Conservation (phyloP, 2,888 invertebrate genomes). For the Platycheirus albimanus region DNA sequence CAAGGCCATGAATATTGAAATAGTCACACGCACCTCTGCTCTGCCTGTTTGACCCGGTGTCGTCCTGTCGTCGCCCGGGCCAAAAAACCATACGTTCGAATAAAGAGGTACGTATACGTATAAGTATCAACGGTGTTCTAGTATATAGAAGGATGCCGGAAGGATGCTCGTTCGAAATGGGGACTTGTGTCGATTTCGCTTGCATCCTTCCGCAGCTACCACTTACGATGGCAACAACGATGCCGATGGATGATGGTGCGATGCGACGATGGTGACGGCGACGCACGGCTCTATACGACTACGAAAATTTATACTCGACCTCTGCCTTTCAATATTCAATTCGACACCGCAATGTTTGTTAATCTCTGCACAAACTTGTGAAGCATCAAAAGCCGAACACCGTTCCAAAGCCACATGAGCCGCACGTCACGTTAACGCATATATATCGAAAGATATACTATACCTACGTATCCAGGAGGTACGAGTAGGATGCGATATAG, state of each 20-base stretch:
- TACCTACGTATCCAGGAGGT: no score
- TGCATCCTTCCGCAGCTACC: constrained; percentile 64
- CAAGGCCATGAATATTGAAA: constrained; percentile 64
- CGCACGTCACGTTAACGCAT: constrained; percentile 67
- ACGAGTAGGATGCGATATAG: no score
- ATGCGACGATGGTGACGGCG: no score
- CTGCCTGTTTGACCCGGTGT: neutral
- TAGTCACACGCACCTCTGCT: constrained; percentile 57
- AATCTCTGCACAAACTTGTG: constrained; percentile 73
- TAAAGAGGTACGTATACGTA: neutral
- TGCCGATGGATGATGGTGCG: no score
- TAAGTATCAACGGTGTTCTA: neutral
- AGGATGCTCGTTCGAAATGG: constrained; percentile 66
- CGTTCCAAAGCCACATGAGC: constrained; percentile 56
- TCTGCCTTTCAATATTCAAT: constrained; percentile 71
- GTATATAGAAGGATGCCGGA: constrained; percentile 47
- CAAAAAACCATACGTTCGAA: neutral
- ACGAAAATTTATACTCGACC: no score
- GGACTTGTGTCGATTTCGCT: constrained; percentile 63
- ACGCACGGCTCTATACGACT: constrained; percentile 24
- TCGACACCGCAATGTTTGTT: constrained; percentile 72
- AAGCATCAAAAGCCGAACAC: constrained; percentile 74
- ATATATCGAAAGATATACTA: no score
- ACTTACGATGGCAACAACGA: neutral
- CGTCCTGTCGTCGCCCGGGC: no score